phyloP scores from a whole-genome alignment of 1,140 invertebrate species.

The Amyelois transitella region DNA sequence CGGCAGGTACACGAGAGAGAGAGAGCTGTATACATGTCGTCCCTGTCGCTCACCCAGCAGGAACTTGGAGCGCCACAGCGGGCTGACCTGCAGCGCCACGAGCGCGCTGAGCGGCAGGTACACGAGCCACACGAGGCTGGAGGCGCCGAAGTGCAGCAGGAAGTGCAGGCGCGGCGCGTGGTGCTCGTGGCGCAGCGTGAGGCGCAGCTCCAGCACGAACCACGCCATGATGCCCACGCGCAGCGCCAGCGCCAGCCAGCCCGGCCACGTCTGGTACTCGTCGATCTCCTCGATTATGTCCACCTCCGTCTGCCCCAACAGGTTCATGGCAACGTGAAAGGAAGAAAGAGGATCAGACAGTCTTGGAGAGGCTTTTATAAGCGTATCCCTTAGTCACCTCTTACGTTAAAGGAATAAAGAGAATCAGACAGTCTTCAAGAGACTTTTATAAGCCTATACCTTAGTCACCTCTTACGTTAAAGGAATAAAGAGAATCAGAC shows the following conservation, averaged over 20 bases:
- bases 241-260: conserved; percentile 92
- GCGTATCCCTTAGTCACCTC: too few species aligned
- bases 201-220: conserved; percentile 93
- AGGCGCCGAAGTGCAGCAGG: conserved; percentile 96
- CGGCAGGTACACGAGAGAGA: too few species aligned
- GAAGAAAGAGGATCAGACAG: too few species aligned
- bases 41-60: conserved; percentile 88
- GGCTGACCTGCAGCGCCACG: conserved; percentile 93
- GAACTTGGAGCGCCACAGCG: conserved; percentile 96
- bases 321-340: too few species aligned
- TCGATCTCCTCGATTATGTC: conserved; percentile 97
- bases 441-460: too few species aligned
- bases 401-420: too few species aligned
- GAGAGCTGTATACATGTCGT: too few species aligned
- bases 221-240: conserved; percentile 94
- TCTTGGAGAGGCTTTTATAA: too few species aligned
- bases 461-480: too few species aligned
- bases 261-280: conserved; percentile 97
- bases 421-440: too few species aligned
- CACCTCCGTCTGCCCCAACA: conserved; percentile 94
- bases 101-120: conserved; percentile 96
- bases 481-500: too few species aligned
- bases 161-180: conserved; percentile 94
- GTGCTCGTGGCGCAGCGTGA: conserved; percentile 94
- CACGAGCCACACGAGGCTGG: conserved; percentile 98